Evolutionary conservation across 2,797 vertebrate species (phyloP).

Genomic region (Microctenopoma lineatum): DNA sequence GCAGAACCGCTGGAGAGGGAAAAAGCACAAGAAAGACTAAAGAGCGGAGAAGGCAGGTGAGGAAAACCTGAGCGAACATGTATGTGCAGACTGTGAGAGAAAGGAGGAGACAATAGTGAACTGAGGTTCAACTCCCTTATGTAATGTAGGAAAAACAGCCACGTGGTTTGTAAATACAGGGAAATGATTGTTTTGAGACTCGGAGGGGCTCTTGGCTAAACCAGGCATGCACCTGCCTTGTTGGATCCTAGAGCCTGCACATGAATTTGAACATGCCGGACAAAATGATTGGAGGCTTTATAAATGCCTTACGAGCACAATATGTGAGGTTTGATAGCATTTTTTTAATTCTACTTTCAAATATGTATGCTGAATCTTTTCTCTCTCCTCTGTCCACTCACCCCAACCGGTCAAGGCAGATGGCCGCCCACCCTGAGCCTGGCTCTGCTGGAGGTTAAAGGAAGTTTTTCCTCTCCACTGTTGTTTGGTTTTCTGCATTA

Average conservation of each 20-base stretch:
- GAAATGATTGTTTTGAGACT: slow-evolving; percentile 62
- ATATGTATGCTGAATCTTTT: too few species aligned
- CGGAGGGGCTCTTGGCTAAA: slow-evolving; percentile 46
- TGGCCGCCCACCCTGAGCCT: too few species aligned
- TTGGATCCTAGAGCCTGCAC: slow-evolving; percentile 43
- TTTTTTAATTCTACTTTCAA: not conserved
- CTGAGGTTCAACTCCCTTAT: slow-evolving; percentile 68
- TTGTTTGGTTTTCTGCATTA: too few species aligned
- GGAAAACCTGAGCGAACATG: slow-evolving; percentile 18
- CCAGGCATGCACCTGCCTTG: slow-evolving; percentile 60
- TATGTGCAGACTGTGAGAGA: slow-evolving; percentile 28
- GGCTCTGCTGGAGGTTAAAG: too few species aligned
- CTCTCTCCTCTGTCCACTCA: too few species aligned
- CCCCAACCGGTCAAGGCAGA: too few species aligned
- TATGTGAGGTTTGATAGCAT: not conserved
- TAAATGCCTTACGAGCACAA: not conserved
- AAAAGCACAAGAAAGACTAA: slow-evolving; percentile 46
- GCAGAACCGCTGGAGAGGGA: slow-evolving; percentile 53
- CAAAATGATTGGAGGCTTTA: slow-evolving; percentile 33
- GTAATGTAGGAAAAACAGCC: slow-evolving; percentile 73
- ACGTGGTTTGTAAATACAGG: slow-evolving; percentile 60
- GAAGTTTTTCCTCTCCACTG: too few species aligned
- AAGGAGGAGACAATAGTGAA: slow-evolving; percentile 38
- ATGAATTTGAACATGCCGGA: slow-evolving; percentile 32
- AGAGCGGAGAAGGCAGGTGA: slow-evolving; percentile 4